These are phyloP conservation scores for Enteromius thamalakanensis DNA, from an alignment of 2,797 vertebrate genomes.

Conservation along the genomic window DNA sequence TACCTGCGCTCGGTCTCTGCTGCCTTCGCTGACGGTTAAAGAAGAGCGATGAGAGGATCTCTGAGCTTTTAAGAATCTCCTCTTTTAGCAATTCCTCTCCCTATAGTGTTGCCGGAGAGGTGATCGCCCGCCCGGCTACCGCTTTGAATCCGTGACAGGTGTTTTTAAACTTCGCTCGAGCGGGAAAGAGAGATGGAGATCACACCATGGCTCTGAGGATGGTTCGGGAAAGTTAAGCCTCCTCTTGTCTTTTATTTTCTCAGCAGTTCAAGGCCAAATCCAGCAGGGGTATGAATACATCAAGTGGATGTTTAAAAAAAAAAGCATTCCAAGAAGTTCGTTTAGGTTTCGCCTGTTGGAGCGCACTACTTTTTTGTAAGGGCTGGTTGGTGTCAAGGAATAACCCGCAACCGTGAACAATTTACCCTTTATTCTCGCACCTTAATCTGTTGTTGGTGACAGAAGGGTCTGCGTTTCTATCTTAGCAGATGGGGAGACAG, in stretches of 20 bases:
- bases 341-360: conserved; percentile 14
- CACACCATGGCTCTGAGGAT: conserved; percentile 68
- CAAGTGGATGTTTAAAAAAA: neutral
- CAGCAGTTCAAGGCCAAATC: conserved; percentile 77
- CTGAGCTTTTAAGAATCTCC: conserved; percentile 71
- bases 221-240: conserved; percentile 80
- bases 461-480: conserved; percentile 61
- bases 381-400: conserved; percentile 9
- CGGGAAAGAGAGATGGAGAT: conserved; percentile 51
- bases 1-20: conserved; percentile 73
- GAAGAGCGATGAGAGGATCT: conserved; percentile 76
- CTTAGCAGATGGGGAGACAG: conserved; percentile 71
- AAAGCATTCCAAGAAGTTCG: conserved; percentile 22
- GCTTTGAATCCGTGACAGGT: conserved; percentile 77
- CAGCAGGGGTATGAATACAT: conserved; percentile 62
- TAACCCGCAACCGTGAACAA: conserved; percentile 6
- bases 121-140: conserved; percentile 70
- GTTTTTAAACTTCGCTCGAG: conserved; percentile 63
- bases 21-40: conserved; percentile 73
- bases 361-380: neutral
- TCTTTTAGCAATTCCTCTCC: conserved; percentile 68
- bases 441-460: conserved; percentile 45
- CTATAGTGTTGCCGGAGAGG: conserved; percentile 68
- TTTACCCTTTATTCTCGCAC: conserved; percentile 35
- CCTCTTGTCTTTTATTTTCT: conserved; percentile 76